Evolutionary conservation across 37 sponge, comb jelly and placozoan genomes (phyloP), one percentile per base, ranked within the genome.

Genomic region (Crambe crambe): DNA sequence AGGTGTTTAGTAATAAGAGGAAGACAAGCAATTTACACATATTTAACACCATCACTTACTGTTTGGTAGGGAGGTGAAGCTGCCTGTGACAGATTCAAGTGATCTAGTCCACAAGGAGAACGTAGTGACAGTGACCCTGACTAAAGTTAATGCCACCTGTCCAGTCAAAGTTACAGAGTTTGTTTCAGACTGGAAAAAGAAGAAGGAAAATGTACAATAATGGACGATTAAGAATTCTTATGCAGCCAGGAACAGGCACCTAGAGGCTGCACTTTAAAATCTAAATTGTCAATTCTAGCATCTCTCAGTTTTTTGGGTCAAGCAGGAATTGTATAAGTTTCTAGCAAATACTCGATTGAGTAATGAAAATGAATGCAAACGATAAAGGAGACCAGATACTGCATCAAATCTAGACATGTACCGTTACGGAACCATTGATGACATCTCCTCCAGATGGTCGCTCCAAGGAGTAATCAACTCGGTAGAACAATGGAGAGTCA

Each of bases 61-160:
- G 23, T 70, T 42, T 40, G 70, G 70, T 2, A 70, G 70, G 23
- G 70, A 70, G 23, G 23, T 1, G 42, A 70, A 43, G 6, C 1
- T 20, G 23, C 23, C 69, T 23, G 15, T 54, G 68, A 35, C 3
- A 35, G 51, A 68, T 23, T 42, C 36, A 27, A 3, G 37, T 54
- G 68, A n/a, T 42, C 31, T 30, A 47, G 51, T 54, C 88, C 88
- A 87, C 26, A 76, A 54, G 3, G 74, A 73, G 34, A 23, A 73
- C 2, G 56, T 29, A 4, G 74, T 73, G 32, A 73, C 47, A 26
- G 56, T 73, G 74, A 34, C 74, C 3, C 56, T 73, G 38, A 42
- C 70, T 32, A 25, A 12, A 70, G 42, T 70, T 25, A 25, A 20
- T 2, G 42, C 26, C n/a, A 8, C 26, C n/a, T 40, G 42, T 1